A percentile compares a stretch with the other conserved stretches of the same genome.
Conservation (phyloP, 2,113 vertebrate genomes). For the Talpa occidentalis region DNA sequence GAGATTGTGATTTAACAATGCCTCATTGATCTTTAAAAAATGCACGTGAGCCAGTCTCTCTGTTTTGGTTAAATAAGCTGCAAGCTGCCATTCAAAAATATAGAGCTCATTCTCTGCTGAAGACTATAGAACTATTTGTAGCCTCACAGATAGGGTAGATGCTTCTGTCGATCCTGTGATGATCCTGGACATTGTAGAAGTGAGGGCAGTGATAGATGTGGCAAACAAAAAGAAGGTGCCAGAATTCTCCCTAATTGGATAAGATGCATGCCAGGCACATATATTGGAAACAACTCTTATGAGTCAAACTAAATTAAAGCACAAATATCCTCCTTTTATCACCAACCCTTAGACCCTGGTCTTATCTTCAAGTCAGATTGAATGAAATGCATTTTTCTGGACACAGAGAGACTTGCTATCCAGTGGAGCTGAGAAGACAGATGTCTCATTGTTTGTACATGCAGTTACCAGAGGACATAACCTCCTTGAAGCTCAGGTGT, state of each 20-base stretch:
- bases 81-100: background rate
- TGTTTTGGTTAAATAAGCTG: background rate
- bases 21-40: background rate
- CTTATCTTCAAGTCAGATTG: slow-evolving; percentile 35
- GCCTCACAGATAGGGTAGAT: background rate
- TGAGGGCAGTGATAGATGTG: background rate
- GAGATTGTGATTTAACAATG: background rate
- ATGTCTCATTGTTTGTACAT: background rate
- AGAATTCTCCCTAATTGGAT: background rate
- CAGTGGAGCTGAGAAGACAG: background rate
- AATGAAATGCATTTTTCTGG: slow-evolving; percentile 29
- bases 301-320: slow-evolving; percentile 33
- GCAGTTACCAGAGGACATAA: background rate
- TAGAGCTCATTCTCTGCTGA: background rate
- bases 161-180: background rate
- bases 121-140: background rate
- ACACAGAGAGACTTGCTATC: background rate
- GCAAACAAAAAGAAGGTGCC: background rate
- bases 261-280: background rate
- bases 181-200: background rate
- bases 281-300: background rate
- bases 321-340: background rate
- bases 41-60: background rate
- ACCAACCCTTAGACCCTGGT: background rate
- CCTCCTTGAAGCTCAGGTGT: background rate